Evolutionary conservation across 2,888 invertebrate genomes (phyloP), one percentile per base, ranked within the genome.

Genomic region (Ormyrus thymus): DNA sequence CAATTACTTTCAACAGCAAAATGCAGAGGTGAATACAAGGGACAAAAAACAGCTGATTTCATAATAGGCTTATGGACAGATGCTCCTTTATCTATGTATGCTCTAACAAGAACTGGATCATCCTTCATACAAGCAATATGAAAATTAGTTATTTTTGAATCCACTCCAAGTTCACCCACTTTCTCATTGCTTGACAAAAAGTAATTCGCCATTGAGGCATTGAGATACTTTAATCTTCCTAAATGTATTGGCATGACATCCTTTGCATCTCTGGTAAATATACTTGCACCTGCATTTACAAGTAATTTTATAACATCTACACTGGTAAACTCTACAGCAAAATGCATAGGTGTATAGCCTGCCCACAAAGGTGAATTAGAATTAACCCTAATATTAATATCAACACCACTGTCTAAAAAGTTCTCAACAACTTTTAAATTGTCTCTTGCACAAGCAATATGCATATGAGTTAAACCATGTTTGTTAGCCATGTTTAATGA

Each of bases 401-500:
- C 13, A 11, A 43, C 62, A 1, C 68, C 62, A 10, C 2, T 15
- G 0, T 66, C 13, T 43, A 78, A 8, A 56, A 73, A 73, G 0
- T 10, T 13, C 7, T 53, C 8, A n/a, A 73, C 68, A 10, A 73
- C 43, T 29, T 59, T 15, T 6, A 7, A n/a, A 15, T 61, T 6
- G 13, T 78, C 61, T 46, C 68, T 66, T 9, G 55, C 43, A 11
- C 78, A 78, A 43, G 78, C 78, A 53, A 73, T 61, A 15, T 78
- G 78, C 11, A 78, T 13, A 7, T 55, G 72, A 8, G 55, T 48
- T 0, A 61, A 13, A 7, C 72, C 72, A n/a, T 15, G 11, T 2
- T 59, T 51, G 29, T 46, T 43, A 43, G 6, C 29, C 29, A 29
- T 29, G 29, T 29, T 29, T 29, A 29, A 11, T 6, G 10, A 4